Evolutionary conservation across 2,888 invertebrate genomes (phyloP).

Genomic region (Cyclophora punctaria): DNA sequence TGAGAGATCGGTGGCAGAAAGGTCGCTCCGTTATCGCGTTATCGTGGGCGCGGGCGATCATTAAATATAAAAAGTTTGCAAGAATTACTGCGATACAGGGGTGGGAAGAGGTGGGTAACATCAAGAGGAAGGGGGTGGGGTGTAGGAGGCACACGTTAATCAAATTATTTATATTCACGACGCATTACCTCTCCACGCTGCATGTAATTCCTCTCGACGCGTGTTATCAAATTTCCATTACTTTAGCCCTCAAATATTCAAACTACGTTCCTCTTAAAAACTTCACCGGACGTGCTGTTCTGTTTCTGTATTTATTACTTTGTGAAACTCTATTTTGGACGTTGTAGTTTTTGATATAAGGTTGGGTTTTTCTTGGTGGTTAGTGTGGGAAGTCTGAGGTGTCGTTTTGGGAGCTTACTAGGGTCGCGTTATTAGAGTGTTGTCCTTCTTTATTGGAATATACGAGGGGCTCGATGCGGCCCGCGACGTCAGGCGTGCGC

Average conservation of each 20-base stretch:
- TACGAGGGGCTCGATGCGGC: slow-evolving; percentile 39
- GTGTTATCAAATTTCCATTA: slow-evolving; percentile 53
- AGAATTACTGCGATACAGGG: neutral
- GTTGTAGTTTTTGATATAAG: slow-evolving; percentile 18
- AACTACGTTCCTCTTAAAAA: slow-evolving; percentile 51
- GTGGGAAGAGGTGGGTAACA: too few relatives aligned
- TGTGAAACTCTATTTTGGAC: slow-evolving; percentile 14
- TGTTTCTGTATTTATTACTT: slow-evolving; percentile 54
- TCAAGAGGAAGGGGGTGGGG: too few relatives aligned
- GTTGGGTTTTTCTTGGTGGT: slow-evolving; percentile 25
- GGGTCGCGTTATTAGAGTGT: slow-evolving; percentile 61
- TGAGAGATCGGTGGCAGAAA: neutral
- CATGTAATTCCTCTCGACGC: slow-evolving; percentile 29
- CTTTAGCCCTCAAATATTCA: slow-evolving; percentile 43
- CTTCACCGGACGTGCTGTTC: slow-evolving; percentile 54
- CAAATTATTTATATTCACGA: slow-evolving; percentile 43
- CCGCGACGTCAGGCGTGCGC: slow-evolving; percentile 5
- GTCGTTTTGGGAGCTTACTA: slow-evolving; percentile 60
- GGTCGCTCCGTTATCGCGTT: neutral
- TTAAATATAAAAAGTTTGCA: slow-evolving; percentile 9
- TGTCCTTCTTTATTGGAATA: slow-evolving; percentile 67
- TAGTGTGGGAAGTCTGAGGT: slow-evolving; percentile 41
- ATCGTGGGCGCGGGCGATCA: slow-evolving; percentile 5
- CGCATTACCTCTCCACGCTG: slow-evolving; percentile 18
- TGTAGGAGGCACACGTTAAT: slow-evolving; percentile 15